Percentiles rank a stretch among this genome's conserved stretches.
Conservation (phyloP, 2,888 invertebrate genomes). For the Meteorus colon region DNA sequence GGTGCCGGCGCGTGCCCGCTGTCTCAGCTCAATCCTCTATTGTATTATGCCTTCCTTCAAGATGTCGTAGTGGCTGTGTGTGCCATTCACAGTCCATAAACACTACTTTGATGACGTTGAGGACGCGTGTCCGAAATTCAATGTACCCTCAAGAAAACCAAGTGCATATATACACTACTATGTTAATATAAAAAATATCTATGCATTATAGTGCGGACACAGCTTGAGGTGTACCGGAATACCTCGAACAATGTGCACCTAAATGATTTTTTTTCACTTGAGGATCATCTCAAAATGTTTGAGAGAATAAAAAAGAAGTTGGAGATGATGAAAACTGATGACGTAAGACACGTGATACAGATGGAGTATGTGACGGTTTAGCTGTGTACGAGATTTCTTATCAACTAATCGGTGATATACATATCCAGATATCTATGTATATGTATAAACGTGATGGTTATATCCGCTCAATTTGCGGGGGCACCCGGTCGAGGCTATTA, state of each 20-base stretch:
- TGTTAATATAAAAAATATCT: not conserved
- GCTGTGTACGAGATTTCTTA: constrained; percentile 26
- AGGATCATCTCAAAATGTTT: not conserved
- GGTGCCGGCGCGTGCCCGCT: constrained; percentile 51
- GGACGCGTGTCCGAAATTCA: constrained; percentile 17
- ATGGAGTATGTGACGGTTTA: constrained; percentile 18
- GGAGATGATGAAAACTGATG: constrained; percentile 2
- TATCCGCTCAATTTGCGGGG: constrained; percentile 46
- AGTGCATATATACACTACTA: not conserved
- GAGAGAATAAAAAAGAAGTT: constrained; percentile 9
- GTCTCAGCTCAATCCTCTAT: constrained; percentile 20
- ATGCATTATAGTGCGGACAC: not conserved
- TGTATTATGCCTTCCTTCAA: not conserved
- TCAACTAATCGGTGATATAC: constrained; percentile 4
- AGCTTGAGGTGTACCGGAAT: not conserved
- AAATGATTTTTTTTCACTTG: not conserved
- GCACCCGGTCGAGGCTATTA: constrained; percentile 61
- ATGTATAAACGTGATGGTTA: constrained; percentile 35
- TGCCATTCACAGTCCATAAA: constrained; percentile 5
- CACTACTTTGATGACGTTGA: not conserved
- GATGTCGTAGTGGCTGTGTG: not conserved
- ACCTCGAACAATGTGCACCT: not conserved
- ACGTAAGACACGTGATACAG: not conserved
- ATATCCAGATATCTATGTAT: not conserved
- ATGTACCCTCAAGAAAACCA: not conserved